These are phyloP conservation scores for Ectobius pallidus DNA, from an alignment of 2,888 invertebrate genomes.

Conservation along the genomic window DNA sequence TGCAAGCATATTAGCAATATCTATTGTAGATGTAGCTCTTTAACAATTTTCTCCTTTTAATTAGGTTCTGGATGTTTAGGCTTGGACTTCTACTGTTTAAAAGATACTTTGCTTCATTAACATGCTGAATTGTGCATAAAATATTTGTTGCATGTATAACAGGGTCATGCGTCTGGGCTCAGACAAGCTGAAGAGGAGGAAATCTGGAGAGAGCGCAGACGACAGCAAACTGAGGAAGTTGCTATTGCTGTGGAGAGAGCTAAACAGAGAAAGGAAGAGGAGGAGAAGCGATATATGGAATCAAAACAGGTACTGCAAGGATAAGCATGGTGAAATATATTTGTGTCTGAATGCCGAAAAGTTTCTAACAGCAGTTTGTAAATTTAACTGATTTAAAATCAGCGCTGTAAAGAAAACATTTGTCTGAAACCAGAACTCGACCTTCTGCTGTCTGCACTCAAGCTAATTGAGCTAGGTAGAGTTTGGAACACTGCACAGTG, in stretches of 20 bases:
- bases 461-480: too few species aligned
- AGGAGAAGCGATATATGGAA: slow-evolving; percentile 77
- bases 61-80: slow-evolving; percentile 11
- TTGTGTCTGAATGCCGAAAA: too few species aligned
- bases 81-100: not conserved
- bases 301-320: slow-evolving; percentile 59
- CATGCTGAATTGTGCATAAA: not conserved
- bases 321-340: too few species aligned
- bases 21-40: not conserved
- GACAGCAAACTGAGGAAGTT: slow-evolving; percentile 72
- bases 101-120: not conserved
- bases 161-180: slow-evolving; percentile 14
- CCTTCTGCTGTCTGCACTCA: too few species aligned
- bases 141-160: slow-evolving; percentile 1
- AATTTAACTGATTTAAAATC: too few species aligned
- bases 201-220: slow-evolving; percentile 72
- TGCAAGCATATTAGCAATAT: not conserved
- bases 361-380: too few species aligned
- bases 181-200: slow-evolving; percentile 63
- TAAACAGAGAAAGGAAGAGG: slow-evolving; percentile 85
- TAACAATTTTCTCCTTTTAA: not conserved
- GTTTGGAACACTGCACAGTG: too few species aligned
- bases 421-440: too few species aligned
- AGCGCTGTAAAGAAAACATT: too few species aligned
- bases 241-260: slow-evolving; percentile 83